Conservation (phyloP, 1,140 invertebrate species). For the Atta texana region DNA sequence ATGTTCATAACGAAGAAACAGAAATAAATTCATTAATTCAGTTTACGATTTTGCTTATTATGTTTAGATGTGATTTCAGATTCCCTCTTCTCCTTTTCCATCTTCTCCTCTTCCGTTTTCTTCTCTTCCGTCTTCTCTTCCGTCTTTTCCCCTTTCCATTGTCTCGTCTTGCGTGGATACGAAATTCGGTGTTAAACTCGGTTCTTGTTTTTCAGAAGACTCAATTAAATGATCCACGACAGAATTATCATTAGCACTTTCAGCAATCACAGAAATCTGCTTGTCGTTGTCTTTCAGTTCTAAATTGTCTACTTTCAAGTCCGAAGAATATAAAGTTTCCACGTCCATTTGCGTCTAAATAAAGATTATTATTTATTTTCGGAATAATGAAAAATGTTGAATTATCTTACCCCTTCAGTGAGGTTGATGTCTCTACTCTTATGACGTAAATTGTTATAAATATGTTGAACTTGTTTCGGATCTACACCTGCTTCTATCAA, state of each 20-base stretch:
- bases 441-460: constrained; percentile 78
- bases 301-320: background rate
- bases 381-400: background rate
- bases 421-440: constrained; percentile 77
- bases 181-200: background rate
- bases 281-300: background rate
- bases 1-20: background rate
- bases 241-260: background rate
- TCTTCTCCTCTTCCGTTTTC: background rate
- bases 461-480: constrained; percentile 78
- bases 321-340: background rate
- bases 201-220: background rate
- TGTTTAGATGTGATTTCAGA: background rate
- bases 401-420: constrained; percentile 71
- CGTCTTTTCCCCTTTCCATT: background rate
- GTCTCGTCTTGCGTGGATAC: background rate
- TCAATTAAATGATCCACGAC: background rate
- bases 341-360: background rate
- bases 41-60: background rate
- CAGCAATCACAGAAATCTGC: background rate
- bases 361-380: background rate
- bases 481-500: constrained; percentile 81
- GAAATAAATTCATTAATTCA: constrained; percentile 6
- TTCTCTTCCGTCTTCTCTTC: background rate
- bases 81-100: background rate